Base-by-base conservation (phyloP, 2,113 vertebrate genomes). In the Ptilorrhoa leucosticta region DNA sequence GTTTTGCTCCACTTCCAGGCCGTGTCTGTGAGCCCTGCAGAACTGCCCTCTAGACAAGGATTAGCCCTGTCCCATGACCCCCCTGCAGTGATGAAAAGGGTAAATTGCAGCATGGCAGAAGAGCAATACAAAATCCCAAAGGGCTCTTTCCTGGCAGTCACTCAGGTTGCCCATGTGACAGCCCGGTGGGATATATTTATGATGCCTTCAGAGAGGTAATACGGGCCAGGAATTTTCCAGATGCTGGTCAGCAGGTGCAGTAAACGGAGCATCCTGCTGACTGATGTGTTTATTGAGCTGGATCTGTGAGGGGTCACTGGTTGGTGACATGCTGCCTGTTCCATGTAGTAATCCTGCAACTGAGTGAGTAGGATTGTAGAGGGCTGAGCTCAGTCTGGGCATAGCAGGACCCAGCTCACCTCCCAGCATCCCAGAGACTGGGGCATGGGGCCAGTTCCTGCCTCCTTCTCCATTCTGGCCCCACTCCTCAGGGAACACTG, bases 321-420 rank as follows among this genome's bases (percentile, higher is more conserved):
- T 3, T 40, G 26, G 70, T 57, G 61, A 31, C 37, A 7, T 7
- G 3, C 63, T 83, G 65, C 48, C 60, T 5, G 3, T 35, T 54
- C 47, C 53, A 31, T 0, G 0, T 4, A 1, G 2, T 24, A 13
- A 35, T 71, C 79, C 85, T 87, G 44, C 72, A n/a, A 0, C 35
- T 11, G 57, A 26, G 15, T 8, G 26, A 50, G 44, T 21, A 70
- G 10, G 20, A n/a, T 40, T 23, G 30, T 65, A 65, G 71, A 44
- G 39, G 24, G 17, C 40, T n/a, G 60, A 81, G 72, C 15, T 72
- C 68, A 7, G 54, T n/a, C n/a, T 50, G 64, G 48, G 48, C 17
- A 27, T 35, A 47, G 63, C 2, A 6, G 27, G 33, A 65, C 31
- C 31, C 37, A 6, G n/a, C 27, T 83, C 61, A 65, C 15, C 28